Percentiles rank a stretch among this genome's conserved stretches.
Conservation (phyloP, 1,140 invertebrate genomes). For the Lepidostoma basale region DNA sequence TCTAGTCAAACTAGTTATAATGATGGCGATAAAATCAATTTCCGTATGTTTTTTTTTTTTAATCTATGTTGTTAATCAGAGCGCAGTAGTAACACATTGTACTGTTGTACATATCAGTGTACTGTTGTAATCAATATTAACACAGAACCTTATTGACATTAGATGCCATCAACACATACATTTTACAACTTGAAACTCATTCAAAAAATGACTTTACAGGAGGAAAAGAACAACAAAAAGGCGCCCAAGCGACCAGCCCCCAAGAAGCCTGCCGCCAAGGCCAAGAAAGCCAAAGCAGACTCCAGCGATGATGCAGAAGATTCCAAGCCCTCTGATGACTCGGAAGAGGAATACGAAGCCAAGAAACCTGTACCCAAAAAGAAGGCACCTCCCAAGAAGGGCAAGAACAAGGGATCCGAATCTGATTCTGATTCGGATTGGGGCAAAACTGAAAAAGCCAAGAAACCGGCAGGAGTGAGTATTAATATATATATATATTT, state of each 20-base stretch:
- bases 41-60: too few relatives aligned
- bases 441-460: constrained; percentile 67
- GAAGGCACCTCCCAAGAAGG: constrained; percentile 64
- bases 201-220: constrained; percentile 36
- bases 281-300: constrained; percentile 51
- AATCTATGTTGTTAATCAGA: too few relatives aligned
- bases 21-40: too few relatives aligned
- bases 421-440: constrained; percentile 81
- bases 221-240: constrained; percentile 64
- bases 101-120: too few relatives aligned
- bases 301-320: constrained; percentile 50
- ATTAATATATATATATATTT: background rate
- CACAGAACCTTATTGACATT: background rate
- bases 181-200: background rate
- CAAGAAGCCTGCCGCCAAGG: constrained; percentile 56
- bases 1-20: too few relatives aligned
- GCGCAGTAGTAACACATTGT: too few relatives aligned
- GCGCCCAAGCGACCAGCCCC: constrained; percentile 63
- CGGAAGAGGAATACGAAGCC: constrained; percentile 51
- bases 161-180: background rate
- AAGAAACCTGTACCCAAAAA: constrained; percentile 64
- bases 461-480: constrained; percentile 53
- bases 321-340: constrained; percentile 50
- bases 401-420: constrained; percentile 75
- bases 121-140: too few relatives aligned